These are phyloP conservation scores for Lasius fuliginosus DNA, from an alignment of 2,888 invertebrate species.

Conservation along the genomic window DNA sequence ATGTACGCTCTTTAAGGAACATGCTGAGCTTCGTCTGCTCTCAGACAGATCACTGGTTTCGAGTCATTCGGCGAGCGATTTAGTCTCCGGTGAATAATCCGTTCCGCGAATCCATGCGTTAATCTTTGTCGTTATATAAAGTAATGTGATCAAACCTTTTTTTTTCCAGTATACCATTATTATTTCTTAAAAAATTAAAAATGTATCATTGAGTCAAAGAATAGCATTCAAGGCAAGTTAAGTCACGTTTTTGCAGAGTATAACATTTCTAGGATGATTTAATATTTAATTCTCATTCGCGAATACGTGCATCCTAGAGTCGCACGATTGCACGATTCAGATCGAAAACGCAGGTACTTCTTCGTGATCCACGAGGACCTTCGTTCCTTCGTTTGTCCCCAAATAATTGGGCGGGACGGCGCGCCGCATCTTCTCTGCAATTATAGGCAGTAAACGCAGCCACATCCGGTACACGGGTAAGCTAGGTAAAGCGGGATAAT, in stretches of 20 bases:
- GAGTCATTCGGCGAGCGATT: background rate
- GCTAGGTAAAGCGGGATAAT: conserved; percentile 71
- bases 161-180: background rate
- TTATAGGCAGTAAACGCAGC: conserved; percentile 86
- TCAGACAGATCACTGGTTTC: background rate
- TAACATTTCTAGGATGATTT: background rate
- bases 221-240: background rate
- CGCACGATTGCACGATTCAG: background rate
- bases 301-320: conserved; percentile 8
- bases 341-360: conserved; percentile 3
- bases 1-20: background rate
- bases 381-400: conserved; percentile 80
- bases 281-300: background rate
- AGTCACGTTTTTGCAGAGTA: background rate
- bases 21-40: background rate
- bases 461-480: conserved; percentile 84
- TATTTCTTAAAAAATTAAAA: background rate
- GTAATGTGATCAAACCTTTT: background rate
- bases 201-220: background rate
- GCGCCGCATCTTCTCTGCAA: conserved; percentile 82
- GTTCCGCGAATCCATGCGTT: background rate
- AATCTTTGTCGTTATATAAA: background rate
- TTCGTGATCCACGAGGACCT: conserved; percentile 19
- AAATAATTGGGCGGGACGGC: conserved; percentile 83
- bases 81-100: background rate